Percentiles rank a stretch among this genome's conserved stretches.
Evolutionary conservation across 2,113 vertebrate species (phyloP).

Genomic region (Rostratula benghalensis): DNA sequence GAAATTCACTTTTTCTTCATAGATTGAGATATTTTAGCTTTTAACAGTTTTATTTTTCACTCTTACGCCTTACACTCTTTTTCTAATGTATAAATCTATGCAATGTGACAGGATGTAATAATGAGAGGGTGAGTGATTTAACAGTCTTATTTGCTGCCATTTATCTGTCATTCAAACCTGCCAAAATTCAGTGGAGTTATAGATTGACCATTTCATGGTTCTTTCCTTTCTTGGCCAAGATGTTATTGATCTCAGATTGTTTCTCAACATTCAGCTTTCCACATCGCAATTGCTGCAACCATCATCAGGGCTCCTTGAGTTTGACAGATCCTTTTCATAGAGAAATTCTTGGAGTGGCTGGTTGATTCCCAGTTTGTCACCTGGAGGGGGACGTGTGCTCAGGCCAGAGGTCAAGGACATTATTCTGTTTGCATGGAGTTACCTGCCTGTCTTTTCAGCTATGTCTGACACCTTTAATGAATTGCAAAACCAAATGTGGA

Average conservation of each 20-base stretch:
- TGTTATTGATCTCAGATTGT: slow-evolving; percentile 38
- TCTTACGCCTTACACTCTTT: neutral
- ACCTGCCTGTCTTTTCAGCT: neutral
- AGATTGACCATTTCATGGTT: slow-evolving; percentile 34
- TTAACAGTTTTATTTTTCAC: neutral
- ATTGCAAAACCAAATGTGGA: neutral
- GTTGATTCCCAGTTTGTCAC: neutral
- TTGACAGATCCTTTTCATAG: neutral
- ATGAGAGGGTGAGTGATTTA: slow-evolving; percentile 39
- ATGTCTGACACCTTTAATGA: neutral
- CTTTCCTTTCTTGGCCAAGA: slow-evolving; percentile 12
- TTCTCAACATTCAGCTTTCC: slow-evolving; percentile 25
- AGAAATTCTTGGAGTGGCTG: neutral
- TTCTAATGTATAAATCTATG: slow-evolving; percentile 13
- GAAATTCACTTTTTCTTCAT: neutral
- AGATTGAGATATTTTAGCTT: neutral
- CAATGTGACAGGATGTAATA: slow-evolving; percentile 37
- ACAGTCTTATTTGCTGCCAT: slow-evolving; percentile 39
- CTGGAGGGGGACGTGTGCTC: neutral
- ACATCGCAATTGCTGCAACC: neutral
- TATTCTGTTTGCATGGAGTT: neutral
- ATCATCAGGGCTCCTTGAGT: neutral
- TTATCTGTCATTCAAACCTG: slow-evolving; percentile 47
- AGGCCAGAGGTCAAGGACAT: neutral
- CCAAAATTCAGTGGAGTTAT: slow-evolving; percentile 29